phyloP scores from a whole-genome alignment of 2,888 invertebrate genomes.

The Eristalinus aeneus region DNA sequence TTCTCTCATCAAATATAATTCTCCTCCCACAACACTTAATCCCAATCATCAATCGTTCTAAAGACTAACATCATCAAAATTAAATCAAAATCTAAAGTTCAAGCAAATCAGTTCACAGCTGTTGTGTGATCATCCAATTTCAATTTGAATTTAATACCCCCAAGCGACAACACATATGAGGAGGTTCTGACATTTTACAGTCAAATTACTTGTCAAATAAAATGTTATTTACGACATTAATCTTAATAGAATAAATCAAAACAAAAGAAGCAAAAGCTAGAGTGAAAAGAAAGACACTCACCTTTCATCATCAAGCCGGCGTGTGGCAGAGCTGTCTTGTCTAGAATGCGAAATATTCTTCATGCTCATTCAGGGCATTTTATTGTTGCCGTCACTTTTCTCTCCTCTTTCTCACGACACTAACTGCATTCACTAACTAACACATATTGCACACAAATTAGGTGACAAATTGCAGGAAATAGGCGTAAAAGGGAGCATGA shows the following conservation, averaged over 20 bases:
- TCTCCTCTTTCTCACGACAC: neutral
- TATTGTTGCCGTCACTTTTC: neutral
- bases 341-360: neutral
- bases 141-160: neutral
- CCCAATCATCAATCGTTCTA: too few relatives aligned
- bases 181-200: neutral
- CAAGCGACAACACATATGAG: neutral
- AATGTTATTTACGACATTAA: neutral
- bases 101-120: neutral
- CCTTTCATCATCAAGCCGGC: neutral
- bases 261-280: neutral
- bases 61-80: too few relatives aligned
- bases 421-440: neutral
- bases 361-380: neutral
- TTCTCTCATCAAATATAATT: too few relatives aligned
- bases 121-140: neutral
- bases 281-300: neutral
- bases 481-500: neutral
- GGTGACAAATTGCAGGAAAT: too few relatives aligned
- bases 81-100: neutral
- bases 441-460: too few relatives aligned
- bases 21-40: too few relatives aligned
- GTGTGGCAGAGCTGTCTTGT: neutral
- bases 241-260: neutral
- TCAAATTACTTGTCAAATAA: neutral